phyloP scores from a whole-genome alignment of 2,888 invertebrate genomes.

The Tetranychus truncatus region DNA sequence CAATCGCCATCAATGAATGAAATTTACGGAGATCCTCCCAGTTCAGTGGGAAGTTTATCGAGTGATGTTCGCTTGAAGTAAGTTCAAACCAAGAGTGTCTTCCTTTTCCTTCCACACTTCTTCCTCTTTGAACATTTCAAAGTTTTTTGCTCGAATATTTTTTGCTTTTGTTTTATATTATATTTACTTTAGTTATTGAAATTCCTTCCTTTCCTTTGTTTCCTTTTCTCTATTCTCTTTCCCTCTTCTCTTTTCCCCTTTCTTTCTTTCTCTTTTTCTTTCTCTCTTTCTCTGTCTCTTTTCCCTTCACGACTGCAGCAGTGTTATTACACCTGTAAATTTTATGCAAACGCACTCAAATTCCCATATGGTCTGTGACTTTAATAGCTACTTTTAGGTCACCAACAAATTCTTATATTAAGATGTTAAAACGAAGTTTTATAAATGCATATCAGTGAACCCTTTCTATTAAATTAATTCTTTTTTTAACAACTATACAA shows the following conservation, averaged over 20 bases:
- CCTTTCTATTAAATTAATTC: too few species aligned
- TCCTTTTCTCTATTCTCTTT: neutral
- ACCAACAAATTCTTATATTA: neutral
- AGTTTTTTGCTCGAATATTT: neutral
- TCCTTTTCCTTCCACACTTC: neutral
- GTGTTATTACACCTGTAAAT: neutral
- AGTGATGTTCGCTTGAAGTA: conserved; percentile 22
- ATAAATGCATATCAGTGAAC: too few species aligned
- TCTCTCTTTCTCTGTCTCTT: neutral
- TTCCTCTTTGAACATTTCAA: neutral
- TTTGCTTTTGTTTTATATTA: neutral
- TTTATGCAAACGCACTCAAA: neutral
- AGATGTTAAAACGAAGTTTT: neutral
- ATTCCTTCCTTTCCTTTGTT: neutral
- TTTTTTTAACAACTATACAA: too few species aligned
- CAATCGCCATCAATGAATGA: neutral
- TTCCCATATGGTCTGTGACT: neutral
- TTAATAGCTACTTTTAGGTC: conserved; percentile 2
- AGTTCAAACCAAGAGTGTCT: conserved; percentile 15
- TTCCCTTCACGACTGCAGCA: neutral
- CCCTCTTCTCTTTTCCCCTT: neutral
- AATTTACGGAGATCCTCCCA: neutral
- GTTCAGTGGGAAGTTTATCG: conserved; percentile 4
- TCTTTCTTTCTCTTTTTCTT: neutral
- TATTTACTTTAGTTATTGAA: neutral